Base-by-base conservation (phyloP, 2,113 vertebrate species). In the Pteronura brasiliensis region DNA sequence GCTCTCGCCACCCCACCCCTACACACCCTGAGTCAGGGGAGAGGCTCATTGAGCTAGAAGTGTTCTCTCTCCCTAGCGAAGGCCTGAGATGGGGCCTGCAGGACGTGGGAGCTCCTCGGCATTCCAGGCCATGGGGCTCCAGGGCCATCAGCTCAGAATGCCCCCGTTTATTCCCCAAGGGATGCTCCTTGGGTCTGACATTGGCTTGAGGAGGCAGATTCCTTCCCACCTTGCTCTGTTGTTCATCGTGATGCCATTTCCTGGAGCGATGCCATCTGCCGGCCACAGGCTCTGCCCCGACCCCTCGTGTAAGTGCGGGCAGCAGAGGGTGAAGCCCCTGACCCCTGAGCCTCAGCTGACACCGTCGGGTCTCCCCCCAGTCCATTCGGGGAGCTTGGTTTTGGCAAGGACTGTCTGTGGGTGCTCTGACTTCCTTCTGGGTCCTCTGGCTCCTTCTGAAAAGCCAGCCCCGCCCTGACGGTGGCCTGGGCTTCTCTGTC, bases 1-100 rank as follows among this genome's bases (percentile, higher is more conserved):
- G 31, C 13, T 10, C 9, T n/a, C 2, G 0, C n/a, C 20, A 3
- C 34, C 6, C 0, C 3, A 18, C 23, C 49, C 9, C 27, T 14
- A 5, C 71, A 52, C n/a, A 15, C 23, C 7, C 57, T 21, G 71
- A 74, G 25, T 6, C 15, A 0, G 4, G 8, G 57, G 34, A 15
- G 25, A 55, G 63, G 55, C 87, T 44, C 1, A 0, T 0, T 25
- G 49, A 9, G 31, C 81, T 61, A 59, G 27, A 36, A 21, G 7
- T 1, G 13, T 13, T 6, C 4, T n/a, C 10, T 17, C 9, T 69
- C 34, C 74, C 42, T 25, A 44, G 63, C 7, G 7, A 5, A 0
- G 29, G 74, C 63, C 61, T 34, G 6, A 52, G 52, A 2, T 23
- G 23, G 10, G 39, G 47, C 89, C 63, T 91, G 67, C 23, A 1